Evolutionary conservation across 2,888 invertebrate genomes (phyloP), one percentile per base, ranked within the genome.

Genomic region (Lacanobia oleracea): DNA sequence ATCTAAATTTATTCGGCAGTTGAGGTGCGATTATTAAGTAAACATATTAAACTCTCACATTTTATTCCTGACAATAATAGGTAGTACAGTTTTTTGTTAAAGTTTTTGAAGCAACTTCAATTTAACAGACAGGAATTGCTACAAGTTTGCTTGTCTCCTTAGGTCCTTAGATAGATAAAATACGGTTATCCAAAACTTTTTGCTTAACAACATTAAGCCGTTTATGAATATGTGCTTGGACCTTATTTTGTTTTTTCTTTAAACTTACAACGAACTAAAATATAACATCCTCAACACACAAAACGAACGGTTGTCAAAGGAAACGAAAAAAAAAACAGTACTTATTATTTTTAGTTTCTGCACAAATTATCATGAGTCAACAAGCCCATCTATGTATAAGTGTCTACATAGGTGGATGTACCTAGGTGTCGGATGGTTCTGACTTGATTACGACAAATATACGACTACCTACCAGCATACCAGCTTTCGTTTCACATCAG

Each of bases 401-500:
- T 43, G n/a, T 45, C 18, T 65, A 71, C 50, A 74, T 66, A 72
- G 63, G 67, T 64, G 64, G 78, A 67, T 76, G 79, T 85, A 67
- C 75, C 77, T 85, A 82, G 86, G 86, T 85, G 80, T 84, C 71
- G 67, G 74, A 73, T 69, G 65, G 66, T 75, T 54, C 68, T 77
- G 72, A 82, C 73, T 89, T 83, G 85, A 87, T 88, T 85, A 83
- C 86, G 83, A 88, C 87, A 89, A 87, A 87, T 88, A 86, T 87
- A 87, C 77, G 84, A 80, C 82, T 86, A 85, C 85, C 88, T 87
- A 86, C 87, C 84, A 86, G 84, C 77, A 82, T 84, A 86, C 83
- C 90, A 88, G 87, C 91, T 89, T 91, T 91, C 90, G 87, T 86
- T 90, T 89, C 88, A 90, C 86, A 87, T 88, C 85, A 85, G 83